phyloP scores from a whole-genome alignment of 2,797 vertebrate species.

The Tenualosa ilisha region DNA sequence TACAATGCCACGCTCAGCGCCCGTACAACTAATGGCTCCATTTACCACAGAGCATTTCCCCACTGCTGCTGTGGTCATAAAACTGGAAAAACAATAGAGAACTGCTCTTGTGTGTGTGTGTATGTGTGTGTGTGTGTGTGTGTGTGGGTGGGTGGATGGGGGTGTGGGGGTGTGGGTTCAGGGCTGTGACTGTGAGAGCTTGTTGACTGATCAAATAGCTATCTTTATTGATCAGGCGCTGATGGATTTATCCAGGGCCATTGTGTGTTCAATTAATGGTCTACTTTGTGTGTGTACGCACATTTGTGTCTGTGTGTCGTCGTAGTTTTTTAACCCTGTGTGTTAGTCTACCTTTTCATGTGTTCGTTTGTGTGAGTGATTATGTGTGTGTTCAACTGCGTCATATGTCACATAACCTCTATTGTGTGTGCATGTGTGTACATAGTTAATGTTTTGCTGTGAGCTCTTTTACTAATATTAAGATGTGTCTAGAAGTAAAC shows the following conservation, averaged over 20 bases:
- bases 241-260: neutral
- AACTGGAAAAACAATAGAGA: conserved; percentile 10
- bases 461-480: too few species aligned
- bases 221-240: neutral
- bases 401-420: too few species aligned
- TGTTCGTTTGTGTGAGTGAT: neutral
- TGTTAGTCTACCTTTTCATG: neutral
- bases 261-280: neutral
- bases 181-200: neutral
- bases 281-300: too few species aligned
- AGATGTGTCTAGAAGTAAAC: neutral
- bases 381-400: too few species aligned
- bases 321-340: too few species aligned
- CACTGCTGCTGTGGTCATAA: neutral
- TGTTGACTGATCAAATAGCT: neutral
- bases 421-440: neutral
- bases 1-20: neutral
- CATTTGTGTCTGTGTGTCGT: neutral
- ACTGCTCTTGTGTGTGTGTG: neutral
- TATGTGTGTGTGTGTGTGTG: neutral
- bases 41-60: neutral
- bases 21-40: neutral
- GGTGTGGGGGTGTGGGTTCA: neutral
- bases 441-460: neutral
- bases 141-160: too few species aligned